These are phyloP conservation scores for Zaprionus ghesquierei DNA, from an alignment of 1,140 invertebrate species.

Conservation along the genomic window DNA sequence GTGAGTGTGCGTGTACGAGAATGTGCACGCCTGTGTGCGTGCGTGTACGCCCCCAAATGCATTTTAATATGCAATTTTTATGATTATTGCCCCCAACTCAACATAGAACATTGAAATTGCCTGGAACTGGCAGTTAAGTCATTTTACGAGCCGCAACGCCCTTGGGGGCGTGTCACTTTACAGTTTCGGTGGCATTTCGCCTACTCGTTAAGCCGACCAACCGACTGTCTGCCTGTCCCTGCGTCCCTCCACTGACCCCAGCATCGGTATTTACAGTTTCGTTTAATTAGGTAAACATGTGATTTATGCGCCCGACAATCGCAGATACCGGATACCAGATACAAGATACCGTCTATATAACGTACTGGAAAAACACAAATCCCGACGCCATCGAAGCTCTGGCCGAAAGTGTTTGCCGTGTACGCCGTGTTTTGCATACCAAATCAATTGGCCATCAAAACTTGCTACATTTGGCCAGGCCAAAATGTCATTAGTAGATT, in stretches of 20 bases:
- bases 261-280: constrained; percentile 52
- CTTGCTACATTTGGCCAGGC: constrained; percentile 35
- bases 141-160: constrained; percentile 46
- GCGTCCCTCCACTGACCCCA: constrained; percentile 37
- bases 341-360: neutral
- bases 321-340: constrained; percentile 6
- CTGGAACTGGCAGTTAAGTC: constrained; percentile 31
- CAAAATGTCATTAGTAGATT: constrained; percentile 50
- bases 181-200: constrained; percentile 63
- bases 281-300: constrained; percentile 71
- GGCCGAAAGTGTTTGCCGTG: neutral
- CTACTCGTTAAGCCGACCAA: constrained; percentile 48
- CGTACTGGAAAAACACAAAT: neutral
- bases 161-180: constrained; percentile 38
- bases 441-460: constrained; percentile 62
- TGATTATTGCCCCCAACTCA: constrained; percentile 56
- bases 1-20: neutral
- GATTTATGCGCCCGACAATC: constrained; percentile 54
- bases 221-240: neutral
- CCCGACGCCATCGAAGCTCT: neutral
- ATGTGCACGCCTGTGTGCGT: neutral
- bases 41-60: constrained; percentile 45
- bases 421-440: constrained; percentile 37
- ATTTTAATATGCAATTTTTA: constrained; percentile 76
- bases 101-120: constrained; percentile 14